phyloP scores from a whole-genome alignment of 2,888 invertebrate species.

The Axea sp. region DNA sequence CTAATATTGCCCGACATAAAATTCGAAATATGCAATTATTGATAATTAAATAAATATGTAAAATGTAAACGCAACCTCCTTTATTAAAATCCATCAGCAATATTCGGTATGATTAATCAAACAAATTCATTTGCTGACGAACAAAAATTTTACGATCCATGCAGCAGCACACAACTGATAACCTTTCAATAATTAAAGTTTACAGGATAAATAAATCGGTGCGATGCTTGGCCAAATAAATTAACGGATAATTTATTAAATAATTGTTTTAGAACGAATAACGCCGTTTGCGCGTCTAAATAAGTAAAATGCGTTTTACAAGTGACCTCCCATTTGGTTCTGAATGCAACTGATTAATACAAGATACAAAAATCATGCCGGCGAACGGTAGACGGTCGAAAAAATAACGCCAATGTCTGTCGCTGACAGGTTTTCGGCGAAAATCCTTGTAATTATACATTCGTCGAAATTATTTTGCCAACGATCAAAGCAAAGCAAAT shows the following conservation, averaged over 20 bases:
- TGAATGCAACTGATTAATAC: too few species aligned
- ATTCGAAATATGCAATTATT: constrained; percentile 16
- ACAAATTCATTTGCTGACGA: not conserved
- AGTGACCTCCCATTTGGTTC: too few species aligned
- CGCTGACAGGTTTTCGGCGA: constrained; percentile 19
- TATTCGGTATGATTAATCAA: constrained; percentile 14
- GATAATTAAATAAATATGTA: constrained; percentile 38
- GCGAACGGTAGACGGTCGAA: too few species aligned
- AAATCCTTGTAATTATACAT: constrained; percentile 18
- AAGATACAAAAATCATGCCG: too few species aligned
- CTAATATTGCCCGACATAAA: too few species aligned
- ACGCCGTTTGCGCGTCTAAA: too few species aligned
- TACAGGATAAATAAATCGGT: constrained; percentile 16
- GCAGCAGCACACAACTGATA: constrained; percentile 23
- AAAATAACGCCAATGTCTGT: too few species aligned
- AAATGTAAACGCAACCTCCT: constrained; percentile 5
- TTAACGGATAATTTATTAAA: constrained; percentile 5
- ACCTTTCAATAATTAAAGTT: constrained; percentile 11
- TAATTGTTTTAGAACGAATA: constrained; percentile 2
- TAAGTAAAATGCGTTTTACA: too few species aligned
- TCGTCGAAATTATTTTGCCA: constrained; percentile 16
- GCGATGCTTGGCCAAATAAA: not conserved
- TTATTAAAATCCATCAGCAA: constrained; percentile 18
- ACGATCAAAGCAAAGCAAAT: constrained; percentile 32
- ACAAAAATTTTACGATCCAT: too few species aligned